Evolutionary conservation across 92 coral and sea anemone genomes (phyloP), one percentile per base, ranked within the genome.

Genomic region (Palythoa grandiflora): DNA sequence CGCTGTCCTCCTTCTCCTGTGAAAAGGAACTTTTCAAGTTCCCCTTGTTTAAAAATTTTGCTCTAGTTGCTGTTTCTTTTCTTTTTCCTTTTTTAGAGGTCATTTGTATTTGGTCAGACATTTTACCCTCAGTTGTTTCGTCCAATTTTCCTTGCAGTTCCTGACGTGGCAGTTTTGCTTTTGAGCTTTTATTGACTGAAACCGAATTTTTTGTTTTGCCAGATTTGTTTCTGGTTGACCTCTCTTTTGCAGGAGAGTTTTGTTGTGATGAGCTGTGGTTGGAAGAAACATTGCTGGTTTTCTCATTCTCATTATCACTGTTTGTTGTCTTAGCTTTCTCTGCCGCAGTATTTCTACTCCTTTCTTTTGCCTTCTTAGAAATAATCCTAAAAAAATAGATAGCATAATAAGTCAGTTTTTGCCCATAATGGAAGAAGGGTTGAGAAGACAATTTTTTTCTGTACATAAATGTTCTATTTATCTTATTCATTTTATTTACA

Each of bases 351-450:
- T 76, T 83, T 55, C 55, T 86, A 74, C 44, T 83, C 28, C 50
- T 38, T 16, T 80, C 84, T 40, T 90, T 90, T 53, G 55, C 50
- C 63, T 83, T 87, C 79, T 90, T 84, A 35, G 76, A 66, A 20
- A 65, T 17, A 53, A 51, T 65, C 54, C 78, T 75, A 57, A 53
- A 88, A 48, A 38, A 12, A 6, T 1, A 21, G 28, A 28, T 28
- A 28, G 0, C 0, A 40, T 10, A 5, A 48, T 5, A 19, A 6
- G 55, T 75, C 2, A 48, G 55, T 7, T 75, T 5, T 3, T 47
- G 38, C 15, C 5, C 50, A 4, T 44, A 57, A 59, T 59, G 17
- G 2, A 59, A 14, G 65, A 4, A 12, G 19, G 6, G 6, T 2
- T 12, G 16, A 15, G 19, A 59, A 59, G 14, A 59, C 65, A 59